These are phyloP conservation scores for Nerophis ophidion DNA, from an alignment of 2,113 vertebrate species.

Conservation along the genomic window DNA sequence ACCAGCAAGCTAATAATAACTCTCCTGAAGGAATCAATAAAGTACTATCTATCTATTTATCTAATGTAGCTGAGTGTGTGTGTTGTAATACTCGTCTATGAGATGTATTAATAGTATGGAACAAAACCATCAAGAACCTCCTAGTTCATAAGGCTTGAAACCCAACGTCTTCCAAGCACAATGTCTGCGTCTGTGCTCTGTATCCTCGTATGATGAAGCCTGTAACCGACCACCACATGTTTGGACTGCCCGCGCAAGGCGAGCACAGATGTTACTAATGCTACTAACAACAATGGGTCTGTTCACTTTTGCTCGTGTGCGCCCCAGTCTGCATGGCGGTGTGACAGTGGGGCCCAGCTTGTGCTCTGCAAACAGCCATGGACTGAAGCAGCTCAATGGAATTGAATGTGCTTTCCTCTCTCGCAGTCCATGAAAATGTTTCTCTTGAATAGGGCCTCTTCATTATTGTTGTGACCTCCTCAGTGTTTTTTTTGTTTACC, in stretches of 20 bases:
- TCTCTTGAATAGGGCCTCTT: not conserved
- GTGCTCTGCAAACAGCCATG: not conserved
- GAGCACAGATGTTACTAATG: constrained; percentile 8
- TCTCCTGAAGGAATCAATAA: too few species aligned
- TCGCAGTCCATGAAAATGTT: not conserved
- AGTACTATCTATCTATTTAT: too few species aligned
- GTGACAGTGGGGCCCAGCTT: not conserved
- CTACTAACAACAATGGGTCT: not conserved
- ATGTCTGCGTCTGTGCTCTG: not conserved
- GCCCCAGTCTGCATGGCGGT: not conserved
- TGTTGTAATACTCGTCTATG: too few species aligned
- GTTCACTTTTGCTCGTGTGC: not conserved
- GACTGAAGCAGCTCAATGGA: constrained; percentile 1
- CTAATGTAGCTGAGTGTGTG: too few species aligned
- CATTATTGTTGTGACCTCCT: not conserved
- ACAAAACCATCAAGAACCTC: not conserved
- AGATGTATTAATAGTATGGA: not conserved
- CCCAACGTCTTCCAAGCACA: not conserved
- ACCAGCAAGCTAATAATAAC: too few species aligned
- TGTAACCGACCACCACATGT: not conserved
- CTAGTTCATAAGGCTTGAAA: not conserved
- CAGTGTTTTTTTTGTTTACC: not conserved
- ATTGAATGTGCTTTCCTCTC: not conserved
- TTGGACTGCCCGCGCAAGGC: constrained; percentile 6
- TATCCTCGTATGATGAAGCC: not conserved